Evolutionary conservation across 2,113 vertebrate species (phyloP).

Genomic region (Garra rufa): DNA sequence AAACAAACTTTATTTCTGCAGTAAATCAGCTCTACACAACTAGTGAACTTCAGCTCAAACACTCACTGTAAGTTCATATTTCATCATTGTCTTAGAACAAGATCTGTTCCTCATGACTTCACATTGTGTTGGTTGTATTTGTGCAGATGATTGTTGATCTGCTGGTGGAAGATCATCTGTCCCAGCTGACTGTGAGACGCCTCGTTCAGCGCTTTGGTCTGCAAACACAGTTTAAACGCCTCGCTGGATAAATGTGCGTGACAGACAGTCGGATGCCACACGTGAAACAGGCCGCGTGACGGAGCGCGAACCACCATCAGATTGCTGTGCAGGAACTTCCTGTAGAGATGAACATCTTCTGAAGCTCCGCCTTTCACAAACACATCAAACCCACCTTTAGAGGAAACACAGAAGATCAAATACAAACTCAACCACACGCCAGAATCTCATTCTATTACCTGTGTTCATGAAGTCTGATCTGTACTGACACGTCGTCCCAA

Average conservation of each 20-base stretch:
- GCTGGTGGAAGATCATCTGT: constrained; percentile 86
- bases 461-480: constrained; percentile 96
- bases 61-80: neutral
- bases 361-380: constrained; percentile 90
- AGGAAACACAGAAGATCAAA: neutral
- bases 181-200: constrained; percentile 92
- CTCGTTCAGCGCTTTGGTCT: constrained; percentile 94
- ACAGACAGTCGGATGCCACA: constrained; percentile 92
- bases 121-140: constrained; percentile 16
- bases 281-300: constrained; percentile 87
- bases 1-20: neutral
- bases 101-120: neutral
- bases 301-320: constrained; percentile 91
- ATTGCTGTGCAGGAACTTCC: constrained; percentile 95
- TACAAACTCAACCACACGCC: neutral
- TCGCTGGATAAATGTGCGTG: constrained; percentile 84
- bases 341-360: constrained; percentile 94
- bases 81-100: neutral
- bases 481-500: constrained; percentile 97
- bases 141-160: constrained; percentile 82
- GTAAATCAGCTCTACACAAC: too few species aligned
- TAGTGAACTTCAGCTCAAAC: neutral
- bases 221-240: constrained; percentile 94
- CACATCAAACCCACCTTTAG: constrained; percentile 91
- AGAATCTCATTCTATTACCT: constrained; percentile 75